Base-by-base conservation (phyloP, 2,797 vertebrate genomes). In the Periophthalmus magnuspinnatus region DNA sequence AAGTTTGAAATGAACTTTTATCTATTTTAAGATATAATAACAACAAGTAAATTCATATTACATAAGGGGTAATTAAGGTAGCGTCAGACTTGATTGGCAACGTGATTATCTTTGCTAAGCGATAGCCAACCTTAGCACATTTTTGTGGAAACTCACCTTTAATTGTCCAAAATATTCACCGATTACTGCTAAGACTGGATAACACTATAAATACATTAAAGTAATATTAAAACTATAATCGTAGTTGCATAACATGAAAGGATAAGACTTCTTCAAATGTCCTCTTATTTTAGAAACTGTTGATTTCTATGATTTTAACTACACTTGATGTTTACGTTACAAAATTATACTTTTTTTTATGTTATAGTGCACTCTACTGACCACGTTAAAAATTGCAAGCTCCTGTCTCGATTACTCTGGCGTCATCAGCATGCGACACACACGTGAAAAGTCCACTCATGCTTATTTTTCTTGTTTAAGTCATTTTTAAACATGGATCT, bases 401-500 rank as follows among this genome's bases (percentile, higher is more conserved):
- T n/a, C 14, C 0, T 14, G 0, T 0, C 0, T 68, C 69, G 76
- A 82, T 89, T 84, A 83, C 72, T 4, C 0, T 78, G 71, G 81
- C 82, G 83, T 88, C 81, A 84, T 74, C 5, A 0, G 8, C 0
- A 4, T 22, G 86, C 81, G 85, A 24, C 81, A 68, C 69, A 75
- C 70, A 16, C 36, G 47, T 24, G 0, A 7, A 67, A 34, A 65
- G 58, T n/a, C 65, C 28, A 56, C 52, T 11, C 2, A 0, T 1
- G 52, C 55, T 55, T 22, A 4, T 5, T 48, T 9, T 57, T 57
- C 55, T 57, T 32, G 10, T 5, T 11, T 56, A 11, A 3, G 24
- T 32, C 14, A 16, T 28, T 28, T 56, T 24, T 7, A 28, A 57
- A 28, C 28, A 28, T n/a, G n/a, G 28, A 28, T 28, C 3, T 28